Base-by-base conservation (phyloP, 2,113 vertebrate species). In the Gnathonemus echidnorhynchus region DNA sequence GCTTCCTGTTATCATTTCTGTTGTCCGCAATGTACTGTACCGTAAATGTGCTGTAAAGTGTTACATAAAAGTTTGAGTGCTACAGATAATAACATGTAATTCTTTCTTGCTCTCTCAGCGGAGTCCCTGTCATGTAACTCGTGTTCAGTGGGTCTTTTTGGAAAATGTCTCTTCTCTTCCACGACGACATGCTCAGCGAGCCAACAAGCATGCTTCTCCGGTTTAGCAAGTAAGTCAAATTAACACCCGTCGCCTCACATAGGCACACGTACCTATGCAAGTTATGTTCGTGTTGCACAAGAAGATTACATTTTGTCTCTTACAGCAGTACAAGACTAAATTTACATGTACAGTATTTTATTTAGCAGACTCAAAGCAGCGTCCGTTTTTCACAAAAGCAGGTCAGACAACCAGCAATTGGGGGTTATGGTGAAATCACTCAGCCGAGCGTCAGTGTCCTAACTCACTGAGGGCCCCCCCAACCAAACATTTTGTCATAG, bases 101-200 rank as follows among this genome's bases (percentile, higher is more conserved):
- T 80, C 0, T 74, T 24, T 89, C 77, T 42, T 6, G 85, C 8
- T 70, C 45, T 6, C 93, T 93, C 93, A 96, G 95, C 52, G 7
- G 94, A 96, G 0, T 93, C 95, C 8, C 93, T 96, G 89, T 56
- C 10, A 0, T 96, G 95, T 91, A 96, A 95, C 90, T 1, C 74
- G 0, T 96, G 95, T 89, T 0, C 0, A 0, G 31, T 93, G 0
- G 86, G 93, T 3, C 0, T 95, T 1, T 0, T 92, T 0, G 93
- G 93, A 0, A 0, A 50, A 2, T 96, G 95, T 89, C 0, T 94
- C 1, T 10, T 0, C 1, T 0, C 15, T 0, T 8, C 10, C 0
- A 0, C 7, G 0, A 1, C 0, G 0, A n/a, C 1, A 24, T 96
- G 95, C 39, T 0, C 5, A 0, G 2, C 3, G 4, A 3, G 4